Conservation (phyloP, 2,113 vertebrate genomes). For the Notechis scutatus region DNA sequence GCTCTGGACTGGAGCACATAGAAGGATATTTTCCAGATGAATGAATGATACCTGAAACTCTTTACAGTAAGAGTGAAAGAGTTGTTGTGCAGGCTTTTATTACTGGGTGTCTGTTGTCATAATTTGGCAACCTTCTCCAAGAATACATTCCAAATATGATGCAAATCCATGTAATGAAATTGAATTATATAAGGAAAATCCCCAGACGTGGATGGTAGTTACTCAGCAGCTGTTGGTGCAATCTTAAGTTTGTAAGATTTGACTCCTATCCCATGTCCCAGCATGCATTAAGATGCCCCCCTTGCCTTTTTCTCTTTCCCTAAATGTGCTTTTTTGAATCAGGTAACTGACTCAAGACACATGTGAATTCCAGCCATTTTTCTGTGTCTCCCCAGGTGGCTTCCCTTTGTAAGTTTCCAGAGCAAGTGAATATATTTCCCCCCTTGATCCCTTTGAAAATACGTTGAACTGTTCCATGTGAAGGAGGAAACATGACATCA, state of each 20-base stretch:
- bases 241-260: background rate
- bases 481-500: background rate
- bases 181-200: background rate
- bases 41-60: background rate
- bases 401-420: background rate
- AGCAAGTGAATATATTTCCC: background rate
- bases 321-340: background rate
- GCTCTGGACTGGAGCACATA: background rate
- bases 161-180: background rate
- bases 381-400: background rate
- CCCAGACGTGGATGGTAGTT: background rate
- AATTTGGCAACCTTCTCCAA: background rate
- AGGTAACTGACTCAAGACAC: background rate
- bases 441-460: background rate
- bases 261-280: background rate
- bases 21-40: background rate
- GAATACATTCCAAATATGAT: background rate
- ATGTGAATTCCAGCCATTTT: background rate
- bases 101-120: background rate
- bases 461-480: background rate
- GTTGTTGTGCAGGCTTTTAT: background rate
- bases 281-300: background rate
- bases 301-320: background rate
- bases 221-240: background rate
- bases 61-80: background rate